Percentiles rank a stretch among this genome's conserved stretches.
phyloP scores from a whole-genome alignment of 37 sponge, comb jelly and placozoan genomes.

The Mnemiopsis leidyi region DNA sequence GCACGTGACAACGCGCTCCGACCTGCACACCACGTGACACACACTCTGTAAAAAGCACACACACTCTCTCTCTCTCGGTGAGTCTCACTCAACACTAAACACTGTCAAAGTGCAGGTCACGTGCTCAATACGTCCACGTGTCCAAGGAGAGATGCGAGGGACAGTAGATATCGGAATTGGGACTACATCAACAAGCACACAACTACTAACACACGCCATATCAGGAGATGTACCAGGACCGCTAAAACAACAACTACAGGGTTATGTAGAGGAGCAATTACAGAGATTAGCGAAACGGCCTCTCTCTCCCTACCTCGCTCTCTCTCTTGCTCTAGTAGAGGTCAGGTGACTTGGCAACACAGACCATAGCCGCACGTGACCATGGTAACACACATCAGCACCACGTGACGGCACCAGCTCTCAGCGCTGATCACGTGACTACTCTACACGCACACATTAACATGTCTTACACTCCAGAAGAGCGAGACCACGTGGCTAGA shows the following conservation, averaged over 20 bases:
- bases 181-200: too few species aligned
- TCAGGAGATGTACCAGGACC: too few species aligned
- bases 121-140: background rate
- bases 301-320: constrained; percentile 28
- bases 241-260: background rate
- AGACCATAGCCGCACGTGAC: constrained; percentile 3
- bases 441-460: background rate
- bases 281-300: constrained; percentile 38
- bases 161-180: background rate
- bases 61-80: too few species aligned
- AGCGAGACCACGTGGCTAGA: background rate
- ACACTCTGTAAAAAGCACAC: background rate
- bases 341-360: constrained; percentile 64
- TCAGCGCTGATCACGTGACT: background rate
- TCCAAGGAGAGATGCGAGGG: background rate
- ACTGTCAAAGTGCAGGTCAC: background rate
- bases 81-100: background rate
- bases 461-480: background rate
- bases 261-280: constrained; percentile 15
- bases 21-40: background rate
- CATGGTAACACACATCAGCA: background rate
- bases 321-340: constrained; percentile 13
- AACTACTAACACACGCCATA: too few species aligned
- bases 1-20: background rate
- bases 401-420: background rate